These are phyloP conservation scores for Lagopus leucura DNA, from an alignment of 2,113 vertebrate genomes.

Conservation along the genomic window DNA sequence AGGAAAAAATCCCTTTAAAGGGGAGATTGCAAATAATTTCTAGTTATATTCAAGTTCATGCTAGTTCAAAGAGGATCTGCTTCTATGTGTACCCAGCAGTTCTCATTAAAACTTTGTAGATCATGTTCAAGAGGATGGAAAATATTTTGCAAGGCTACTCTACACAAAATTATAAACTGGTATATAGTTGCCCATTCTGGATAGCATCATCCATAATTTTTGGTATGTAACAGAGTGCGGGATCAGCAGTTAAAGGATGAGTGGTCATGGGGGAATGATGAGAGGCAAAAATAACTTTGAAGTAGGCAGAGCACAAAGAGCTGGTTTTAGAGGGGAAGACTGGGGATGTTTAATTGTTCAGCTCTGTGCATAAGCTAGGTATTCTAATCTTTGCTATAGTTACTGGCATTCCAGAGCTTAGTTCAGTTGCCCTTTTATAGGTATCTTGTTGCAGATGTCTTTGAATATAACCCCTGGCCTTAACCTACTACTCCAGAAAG, in stretches of 20 bases:
- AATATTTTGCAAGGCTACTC: not conserved
- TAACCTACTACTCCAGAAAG: not conserved
- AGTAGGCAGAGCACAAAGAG: not conserved
- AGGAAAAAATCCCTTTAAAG: not conserved
- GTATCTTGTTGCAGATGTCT: not conserved
- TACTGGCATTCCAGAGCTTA: accelerated
- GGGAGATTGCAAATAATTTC: not conserved
- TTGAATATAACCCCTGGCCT: not conserved
- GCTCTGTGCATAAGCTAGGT: not conserved
- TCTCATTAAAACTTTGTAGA: not conserved
- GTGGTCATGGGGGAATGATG: not conserved
- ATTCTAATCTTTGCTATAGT: not conserved
- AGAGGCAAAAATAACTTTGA: not conserved
- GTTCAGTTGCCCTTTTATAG: not conserved
- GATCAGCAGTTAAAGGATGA: not conserved
- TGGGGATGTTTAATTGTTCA: not conserved
- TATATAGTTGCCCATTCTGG: not conserved
- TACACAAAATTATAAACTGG: not conserved
- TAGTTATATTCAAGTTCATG: not conserved
- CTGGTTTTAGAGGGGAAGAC: not conserved
- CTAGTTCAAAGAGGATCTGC: not conserved
- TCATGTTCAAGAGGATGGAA: not conserved
- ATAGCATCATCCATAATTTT: not conserved
- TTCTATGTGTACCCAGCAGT: not conserved
- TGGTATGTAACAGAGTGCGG: not conserved